These are phyloP conservation scores for Cylloceria caligata DNA, from an alignment of 2,888 invertebrate species.

Conservation along the genomic window DNA sequence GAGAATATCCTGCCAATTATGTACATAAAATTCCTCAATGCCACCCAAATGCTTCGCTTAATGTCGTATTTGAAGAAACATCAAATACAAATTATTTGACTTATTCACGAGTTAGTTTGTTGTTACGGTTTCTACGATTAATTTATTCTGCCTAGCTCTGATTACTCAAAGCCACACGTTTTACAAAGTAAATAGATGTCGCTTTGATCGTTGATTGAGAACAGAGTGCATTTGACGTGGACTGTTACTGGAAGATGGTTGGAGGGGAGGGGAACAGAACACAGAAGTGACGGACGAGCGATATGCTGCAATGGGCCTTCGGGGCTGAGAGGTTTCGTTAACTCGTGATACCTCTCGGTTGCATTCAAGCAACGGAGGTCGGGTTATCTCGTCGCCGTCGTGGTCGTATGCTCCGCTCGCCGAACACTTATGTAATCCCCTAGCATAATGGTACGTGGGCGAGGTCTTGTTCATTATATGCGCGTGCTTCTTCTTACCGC, in stretches of 20 bases:
- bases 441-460: slow-evolving; percentile 75
- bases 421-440: slow-evolving; percentile 74
- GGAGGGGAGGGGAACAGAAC: not conserved
- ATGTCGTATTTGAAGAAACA: too few species aligned
- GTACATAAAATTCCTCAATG: too few species aligned
- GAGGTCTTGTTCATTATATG: slow-evolving; percentile 73
- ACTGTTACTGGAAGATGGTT: too few species aligned
- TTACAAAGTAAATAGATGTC: not conserved
- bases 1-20: not conserved
- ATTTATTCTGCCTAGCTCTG: too few species aligned
- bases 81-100: not conserved
- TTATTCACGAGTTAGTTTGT: too few species aligned
- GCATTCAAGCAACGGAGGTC: slow-evolving; percentile 35
- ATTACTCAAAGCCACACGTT: not conserved
- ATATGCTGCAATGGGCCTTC: slow-evolving; percentile 13
- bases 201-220: not conserved
- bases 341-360: not conserved
- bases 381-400: slow-evolving; percentile 30
- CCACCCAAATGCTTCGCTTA: too few species aligned
- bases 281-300: not conserved
- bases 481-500: slow-evolving; percentile 65
- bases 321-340: slow-evolving; percentile 12
- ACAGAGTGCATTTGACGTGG: not conserved
- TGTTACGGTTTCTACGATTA: too few species aligned
- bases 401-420: slow-evolving; percentile 23